Evolutionary conservation across 2,113 vertebrate species (phyloP).

Genomic region (Chelonoidis abingdonii): DNA sequence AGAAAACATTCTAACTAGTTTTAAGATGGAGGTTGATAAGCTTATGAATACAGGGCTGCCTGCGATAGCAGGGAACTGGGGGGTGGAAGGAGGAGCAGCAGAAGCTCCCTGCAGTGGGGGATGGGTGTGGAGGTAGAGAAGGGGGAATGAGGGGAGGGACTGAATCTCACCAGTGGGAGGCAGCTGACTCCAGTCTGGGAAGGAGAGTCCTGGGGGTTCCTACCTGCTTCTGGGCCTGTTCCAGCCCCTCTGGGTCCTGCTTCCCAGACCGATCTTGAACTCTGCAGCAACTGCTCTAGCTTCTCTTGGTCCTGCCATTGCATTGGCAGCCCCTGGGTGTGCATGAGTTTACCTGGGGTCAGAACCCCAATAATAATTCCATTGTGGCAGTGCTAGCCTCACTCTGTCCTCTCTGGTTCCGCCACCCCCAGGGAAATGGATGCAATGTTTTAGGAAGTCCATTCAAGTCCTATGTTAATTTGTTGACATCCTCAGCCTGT

Average conservation of each 20-base stretch:
- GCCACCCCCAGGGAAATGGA: neutral
- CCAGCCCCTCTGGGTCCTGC: neutral
- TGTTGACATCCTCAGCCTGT: neutral
- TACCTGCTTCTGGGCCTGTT: neutral
- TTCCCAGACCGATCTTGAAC: neutral
- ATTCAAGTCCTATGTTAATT: neutral
- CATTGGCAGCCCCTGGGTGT: neutral
- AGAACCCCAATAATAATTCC: neutral
- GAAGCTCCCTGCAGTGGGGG: neutral
- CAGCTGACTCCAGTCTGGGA: neutral
- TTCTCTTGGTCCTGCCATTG: neutral
- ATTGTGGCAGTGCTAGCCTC: neutral
- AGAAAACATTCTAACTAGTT: neutral
- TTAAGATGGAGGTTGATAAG: neutral
- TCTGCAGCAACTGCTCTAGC: neutral
- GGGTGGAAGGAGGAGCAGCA: neutral
- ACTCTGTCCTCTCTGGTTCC: neutral
- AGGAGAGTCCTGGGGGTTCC: neutral
- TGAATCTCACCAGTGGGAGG: neutral
- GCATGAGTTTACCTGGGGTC: neutral
- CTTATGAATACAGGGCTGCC: neutral
- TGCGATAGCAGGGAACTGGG: neutral
- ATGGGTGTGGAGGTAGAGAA: neutral
- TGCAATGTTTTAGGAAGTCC: neutral
- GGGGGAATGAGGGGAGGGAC: neutral